Evolutionary conservation across 92 coral and sea anemone species (phyloP).

Genomic region (Palythoa grandiflora): DNA sequence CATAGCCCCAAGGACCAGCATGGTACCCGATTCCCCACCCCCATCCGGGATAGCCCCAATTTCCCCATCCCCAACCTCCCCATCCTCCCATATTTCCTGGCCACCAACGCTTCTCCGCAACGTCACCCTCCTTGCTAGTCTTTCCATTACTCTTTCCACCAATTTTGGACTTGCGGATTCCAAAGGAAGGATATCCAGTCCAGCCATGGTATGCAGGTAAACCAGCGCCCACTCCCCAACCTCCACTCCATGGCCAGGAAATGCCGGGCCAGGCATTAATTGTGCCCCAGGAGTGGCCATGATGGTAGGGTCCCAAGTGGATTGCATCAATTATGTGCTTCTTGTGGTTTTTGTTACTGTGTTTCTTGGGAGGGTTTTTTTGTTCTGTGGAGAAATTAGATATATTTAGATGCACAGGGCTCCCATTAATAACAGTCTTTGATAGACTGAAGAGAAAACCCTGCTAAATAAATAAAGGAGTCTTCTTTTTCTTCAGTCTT

Average conservation of each 20-base stretch:
- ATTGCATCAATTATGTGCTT: conserved; percentile 93
- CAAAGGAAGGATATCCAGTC: conserved; percentile 80
- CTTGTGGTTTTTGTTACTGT: conserved; percentile 62
- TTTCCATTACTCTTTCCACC: neutral
- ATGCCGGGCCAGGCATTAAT: conserved; percentile 73
- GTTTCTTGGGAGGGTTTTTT: conserved; percentile 25
- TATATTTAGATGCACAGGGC: neutral
- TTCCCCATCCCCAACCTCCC: conserved; percentile 92
- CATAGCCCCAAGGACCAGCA: conserved; percentile 39
- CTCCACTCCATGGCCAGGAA: conserved; percentile 62
- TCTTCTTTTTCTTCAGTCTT: no score
- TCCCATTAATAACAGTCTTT: no score
- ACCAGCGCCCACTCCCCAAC: conserved; percentile 9
- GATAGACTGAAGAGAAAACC: no score
- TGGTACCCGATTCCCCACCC: conserved; percentile 71
- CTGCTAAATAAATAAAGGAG: no score
- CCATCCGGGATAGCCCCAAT: conserved; percentile 89
- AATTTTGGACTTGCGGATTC: conserved; percentile 67
- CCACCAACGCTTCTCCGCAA: conserved; percentile 12
- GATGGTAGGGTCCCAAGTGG: conserved; percentile 93
- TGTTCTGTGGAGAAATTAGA: neutral
- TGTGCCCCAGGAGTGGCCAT: conserved; percentile 90
- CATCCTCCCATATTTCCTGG: conserved; percentile 95
- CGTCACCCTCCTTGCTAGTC: conserved; percentile 20
- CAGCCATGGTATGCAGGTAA: conserved; percentile 50